Evolutionary conservation across 2,888 invertebrate genomes (phyloP), one percentile per base, ranked within the genome.

Genomic region (Netelia fuscicornis): DNA sequence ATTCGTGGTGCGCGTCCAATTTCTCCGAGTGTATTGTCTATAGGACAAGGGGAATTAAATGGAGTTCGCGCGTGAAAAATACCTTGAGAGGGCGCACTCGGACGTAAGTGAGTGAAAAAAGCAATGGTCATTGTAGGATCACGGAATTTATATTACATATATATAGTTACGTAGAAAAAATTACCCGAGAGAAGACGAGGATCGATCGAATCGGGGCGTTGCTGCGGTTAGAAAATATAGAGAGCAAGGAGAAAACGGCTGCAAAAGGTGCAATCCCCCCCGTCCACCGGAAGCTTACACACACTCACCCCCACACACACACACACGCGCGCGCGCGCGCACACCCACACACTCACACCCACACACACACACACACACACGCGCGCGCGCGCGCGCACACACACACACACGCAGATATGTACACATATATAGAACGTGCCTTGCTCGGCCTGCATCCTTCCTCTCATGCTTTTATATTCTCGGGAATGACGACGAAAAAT

Each of bases 201-300:
- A 91, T 91, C 91, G 91, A 91, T 91, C 88, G 90, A 90, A 90
- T 89, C 90, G 78, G 90, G 91, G 90, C 90, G 89, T 91, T 90
- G 90, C 91, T 87, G 86, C 86, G 65, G 81, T 85, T 76, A 78
- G 85, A 87, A 88, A 87, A 84, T 87, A 65, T 74, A 83, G 74
- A 75, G 75, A 83, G 82, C 81, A 81, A 83, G 71, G 70, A 62
- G 64, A 81, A 65, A 60, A 78, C 85, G 78, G 78, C 62, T 84
- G 83, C 75, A 83, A 81, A 83, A 85, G 87, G 84, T 88, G 88
- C 89, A 87, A 83, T 83, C 83, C 64, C 71, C 68, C 37, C 30
- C 52, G 20, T 20, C 68, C 65, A 62, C 71, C 71, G 81, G 67
- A 83, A 68, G 79, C 75, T 74, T 44, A 70, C 77, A n/a, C 17